Evolutionary conservation across 2,888 invertebrate species (phyloP).

Genomic region (Anodontia alba): DNA sequence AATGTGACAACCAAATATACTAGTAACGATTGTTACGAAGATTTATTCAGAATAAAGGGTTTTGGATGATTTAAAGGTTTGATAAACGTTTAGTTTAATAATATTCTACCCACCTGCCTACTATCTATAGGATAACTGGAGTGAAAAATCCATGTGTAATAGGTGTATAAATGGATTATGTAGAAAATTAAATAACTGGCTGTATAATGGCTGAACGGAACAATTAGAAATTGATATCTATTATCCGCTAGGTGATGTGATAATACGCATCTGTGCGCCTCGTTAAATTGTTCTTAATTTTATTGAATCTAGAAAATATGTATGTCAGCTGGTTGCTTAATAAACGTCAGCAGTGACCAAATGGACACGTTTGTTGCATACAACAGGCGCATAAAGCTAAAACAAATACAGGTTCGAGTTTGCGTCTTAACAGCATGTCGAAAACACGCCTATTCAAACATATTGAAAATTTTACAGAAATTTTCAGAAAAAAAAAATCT

Average conservation of each 20-base stretch:
- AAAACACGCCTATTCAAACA: too few species aligned
- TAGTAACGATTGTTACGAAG: slow-evolving; percentile 29
- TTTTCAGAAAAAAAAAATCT: too few species aligned
- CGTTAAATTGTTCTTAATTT: not conserved
- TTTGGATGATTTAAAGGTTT: slow-evolving; percentile 19
- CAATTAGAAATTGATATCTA: slow-evolving; percentile 3
- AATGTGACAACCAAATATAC: slow-evolving; percentile 33
- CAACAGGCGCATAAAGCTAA: too few species aligned
- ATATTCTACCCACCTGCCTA: slow-evolving; percentile 34
- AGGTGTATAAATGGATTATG: not conserved
- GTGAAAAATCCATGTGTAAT: not conserved
- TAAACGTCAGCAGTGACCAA: too few species aligned
- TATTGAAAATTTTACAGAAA: too few species aligned
- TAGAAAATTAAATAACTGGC: slow-evolving; percentile 10
- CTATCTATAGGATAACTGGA: not conserved
- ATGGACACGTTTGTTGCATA: too few species aligned
- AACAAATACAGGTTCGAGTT: too few species aligned
- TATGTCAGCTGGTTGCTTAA: too few species aligned
- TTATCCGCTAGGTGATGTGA: not conserved
- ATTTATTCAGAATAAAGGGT: slow-evolving; percentile 10
- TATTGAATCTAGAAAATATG: not conserved
- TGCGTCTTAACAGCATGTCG: too few species aligned
- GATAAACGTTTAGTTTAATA: slow-evolving; percentile 27
- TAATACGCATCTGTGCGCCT: not conserved
- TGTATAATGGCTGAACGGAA: not conserved